Conservation (phyloP, 2,113 vertebrate species). For the Elephas maximus region DNA sequence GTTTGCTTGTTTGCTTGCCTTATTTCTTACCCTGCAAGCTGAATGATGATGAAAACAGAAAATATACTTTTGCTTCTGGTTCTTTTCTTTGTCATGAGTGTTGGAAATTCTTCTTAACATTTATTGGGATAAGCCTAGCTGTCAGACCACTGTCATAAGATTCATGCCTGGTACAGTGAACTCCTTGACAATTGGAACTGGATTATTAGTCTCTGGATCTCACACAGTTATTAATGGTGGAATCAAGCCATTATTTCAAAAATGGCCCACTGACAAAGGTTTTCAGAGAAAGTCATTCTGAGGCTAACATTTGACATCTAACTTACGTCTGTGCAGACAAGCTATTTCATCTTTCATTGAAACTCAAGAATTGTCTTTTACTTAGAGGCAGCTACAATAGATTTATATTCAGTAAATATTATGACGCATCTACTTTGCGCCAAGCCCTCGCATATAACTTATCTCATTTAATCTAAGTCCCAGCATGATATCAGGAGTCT, state of each 20-base stretch:
- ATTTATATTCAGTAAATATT: slow-evolving; percentile 58
- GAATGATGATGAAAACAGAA: background rate
- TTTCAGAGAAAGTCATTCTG: slow-evolving; percentile 16
- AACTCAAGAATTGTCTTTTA: slow-evolving; percentile 51
- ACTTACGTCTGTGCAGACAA: slow-evolving; percentile 34
- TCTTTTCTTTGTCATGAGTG: slow-evolving; percentile 19
- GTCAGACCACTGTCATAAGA: background rate
- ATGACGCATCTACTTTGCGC: slow-evolving; percentile 50
- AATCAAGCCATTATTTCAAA: background rate
- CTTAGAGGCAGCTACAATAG: slow-evolving; percentile 31
- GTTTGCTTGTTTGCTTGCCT: background rate
- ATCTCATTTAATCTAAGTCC: slow-evolving; percentile 57
- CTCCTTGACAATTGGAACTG: background rate
- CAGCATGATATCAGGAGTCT: background rate
- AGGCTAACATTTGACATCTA: slow-evolving; percentile 33
- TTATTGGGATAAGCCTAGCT: slow-evolving; percentile 19
- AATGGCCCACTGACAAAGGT: background rate
- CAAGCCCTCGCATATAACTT: slow-evolving; percentile 41
- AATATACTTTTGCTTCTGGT: background rate
- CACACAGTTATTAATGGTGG: background rate
- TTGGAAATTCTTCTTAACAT: slow-evolving; percentile 21
- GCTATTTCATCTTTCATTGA: slow-evolving; percentile 41
- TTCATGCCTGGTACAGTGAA: background rate
- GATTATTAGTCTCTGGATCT: background rate
- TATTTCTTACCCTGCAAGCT: slow-evolving; percentile 20